These are phyloP conservation scores for Caenorhabditis sp. DNA, from an alignment of 2,888 invertebrate genomes.

Conservation along the genomic window DNA sequence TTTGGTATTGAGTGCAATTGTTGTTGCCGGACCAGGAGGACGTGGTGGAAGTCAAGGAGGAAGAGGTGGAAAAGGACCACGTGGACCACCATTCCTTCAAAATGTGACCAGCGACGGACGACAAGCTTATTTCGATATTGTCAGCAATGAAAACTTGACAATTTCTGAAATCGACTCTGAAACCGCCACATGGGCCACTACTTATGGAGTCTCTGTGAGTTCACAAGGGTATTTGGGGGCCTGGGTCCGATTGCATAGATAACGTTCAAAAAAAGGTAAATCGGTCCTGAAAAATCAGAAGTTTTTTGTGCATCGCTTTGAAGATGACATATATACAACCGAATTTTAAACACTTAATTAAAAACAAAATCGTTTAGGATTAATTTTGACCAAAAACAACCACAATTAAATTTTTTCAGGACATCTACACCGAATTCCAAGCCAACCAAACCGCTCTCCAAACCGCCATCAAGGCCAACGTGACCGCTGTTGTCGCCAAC, in stretches of 20 bases:
- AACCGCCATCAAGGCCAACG: slow-evolving; percentile 34
- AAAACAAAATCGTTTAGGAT: too few relatives aligned
- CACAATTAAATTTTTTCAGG: neutral
- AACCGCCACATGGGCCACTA: slow-evolving; percentile 40
- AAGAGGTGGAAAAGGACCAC: slow-evolving; percentile 27
- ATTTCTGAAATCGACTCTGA: slow-evolving; percentile 35
- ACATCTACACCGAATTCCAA: slow-evolving; percentile 16
- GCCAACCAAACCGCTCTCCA: slow-evolving; percentile 36
- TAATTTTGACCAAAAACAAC: neutral
- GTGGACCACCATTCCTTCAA: slow-evolving; percentile 44
- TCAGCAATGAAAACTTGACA: slow-evolving; percentile 40
- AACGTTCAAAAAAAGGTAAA: too few relatives aligned
- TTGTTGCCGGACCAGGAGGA: neutral
- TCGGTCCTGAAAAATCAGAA: too few relatives aligned
- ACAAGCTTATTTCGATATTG: slow-evolving; percentile 40
- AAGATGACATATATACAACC: too few relatives aligned
- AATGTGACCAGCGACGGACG: slow-evolving; percentile 38
- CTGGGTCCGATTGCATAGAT: too few relatives aligned
- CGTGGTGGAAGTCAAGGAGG: slow-evolving; percentile 6
- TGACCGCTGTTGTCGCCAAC: slow-evolving; percentile 33
- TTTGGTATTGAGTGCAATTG: neutral
- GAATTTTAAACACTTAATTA: too few relatives aligned
- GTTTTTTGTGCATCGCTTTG: too few relatives aligned
- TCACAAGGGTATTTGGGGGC: neutral
- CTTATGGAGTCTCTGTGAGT: slow-evolving; percentile 43